These are phyloP conservation scores for Eufriesea mexicana DNA, from an alignment of 1,140 invertebrate genomes.

Conservation along the genomic window DNA sequence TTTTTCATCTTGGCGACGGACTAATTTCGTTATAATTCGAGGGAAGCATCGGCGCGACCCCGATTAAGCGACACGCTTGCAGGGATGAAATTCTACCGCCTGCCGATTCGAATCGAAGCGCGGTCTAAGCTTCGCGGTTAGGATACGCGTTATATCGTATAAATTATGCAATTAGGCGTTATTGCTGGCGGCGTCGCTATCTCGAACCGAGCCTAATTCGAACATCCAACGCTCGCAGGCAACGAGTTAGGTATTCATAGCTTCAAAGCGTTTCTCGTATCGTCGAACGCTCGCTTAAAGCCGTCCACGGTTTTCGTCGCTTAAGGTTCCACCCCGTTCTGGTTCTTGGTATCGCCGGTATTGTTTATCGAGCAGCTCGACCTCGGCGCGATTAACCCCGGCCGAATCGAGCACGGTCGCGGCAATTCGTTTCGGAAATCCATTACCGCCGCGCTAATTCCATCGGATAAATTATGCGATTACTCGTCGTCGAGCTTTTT, in stretches of 20 bases:
- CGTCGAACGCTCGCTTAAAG: background rate
- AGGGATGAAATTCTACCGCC: background rate
- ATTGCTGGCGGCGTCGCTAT: constrained; percentile 34
- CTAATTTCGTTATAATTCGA: background rate
- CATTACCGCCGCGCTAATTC: constrained; percentile 7
- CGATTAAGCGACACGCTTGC: background rate
- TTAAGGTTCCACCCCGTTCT: background rate
- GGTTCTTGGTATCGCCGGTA: background rate
- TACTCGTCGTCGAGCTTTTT: constrained; percentile 4
- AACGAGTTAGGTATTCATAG: constrained; percentile 45
- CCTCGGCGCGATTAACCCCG: constrained; percentile 32
- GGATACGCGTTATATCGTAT: constrained; percentile 42
- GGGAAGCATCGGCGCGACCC: background rate
- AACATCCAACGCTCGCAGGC: constrained; percentile 37
- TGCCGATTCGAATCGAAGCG: background rate
- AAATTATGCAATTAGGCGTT: constrained; percentile 62
- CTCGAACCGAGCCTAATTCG: constrained; percentile 61
- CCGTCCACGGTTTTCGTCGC: constrained; percentile 20
- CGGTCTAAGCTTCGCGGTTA: constrained; percentile 6
- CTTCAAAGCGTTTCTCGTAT: constrained; percentile 18
- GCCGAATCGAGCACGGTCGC: background rate
- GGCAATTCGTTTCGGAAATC: constrained; percentile 43
- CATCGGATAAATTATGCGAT: constrained; percentile 54
- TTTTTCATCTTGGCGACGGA: background rate
- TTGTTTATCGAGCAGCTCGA: background rate